Conservation (phyloP, 2,888 invertebrate genomes). For the Tenthredo livida region DNA sequence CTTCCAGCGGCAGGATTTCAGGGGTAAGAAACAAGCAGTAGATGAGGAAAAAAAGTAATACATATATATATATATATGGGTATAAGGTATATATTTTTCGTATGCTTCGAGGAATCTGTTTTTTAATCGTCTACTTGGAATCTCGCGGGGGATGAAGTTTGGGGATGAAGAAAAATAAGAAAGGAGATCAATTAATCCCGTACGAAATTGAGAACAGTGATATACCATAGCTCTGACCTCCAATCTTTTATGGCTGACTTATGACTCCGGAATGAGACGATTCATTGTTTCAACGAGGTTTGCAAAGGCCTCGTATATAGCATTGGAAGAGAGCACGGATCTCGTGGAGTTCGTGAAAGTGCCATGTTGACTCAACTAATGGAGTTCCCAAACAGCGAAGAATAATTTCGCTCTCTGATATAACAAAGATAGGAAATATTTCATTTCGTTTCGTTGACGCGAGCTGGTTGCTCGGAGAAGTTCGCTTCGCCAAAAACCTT, state of each 20-base stretch:
- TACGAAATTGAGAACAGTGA: slow-evolving; percentile 13
- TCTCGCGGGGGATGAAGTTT: background rate
- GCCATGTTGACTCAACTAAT: slow-evolving; percentile 51
- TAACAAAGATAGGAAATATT: slow-evolving; percentile 51
- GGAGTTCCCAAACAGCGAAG: slow-evolving; percentile 51
- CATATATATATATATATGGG: background rate
- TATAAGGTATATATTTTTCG: background rate
- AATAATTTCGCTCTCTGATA: slow-evolving; percentile 46
- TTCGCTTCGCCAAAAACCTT: slow-evolving; percentile 6
- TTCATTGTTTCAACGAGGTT: slow-evolving; percentile 45
- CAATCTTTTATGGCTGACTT: slow-evolving; percentile 42
- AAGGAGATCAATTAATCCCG: slow-evolving; percentile 33
- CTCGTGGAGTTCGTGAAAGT: slow-evolving; percentile 25
- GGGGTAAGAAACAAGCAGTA: slow-evolving; percentile 1
- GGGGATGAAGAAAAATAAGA: slow-evolving; percentile 5
- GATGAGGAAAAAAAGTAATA: background rate
- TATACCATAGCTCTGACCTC: slow-evolving; percentile 7
- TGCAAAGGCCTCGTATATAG: slow-evolving; percentile 7
- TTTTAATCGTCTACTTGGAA: background rate
- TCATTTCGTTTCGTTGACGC: slow-evolving; percentile 42
- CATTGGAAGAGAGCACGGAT: background rate
- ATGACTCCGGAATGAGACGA: slow-evolving; percentile 31
- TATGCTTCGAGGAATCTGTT: slow-evolving; percentile 3
- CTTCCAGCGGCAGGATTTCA: background rate
- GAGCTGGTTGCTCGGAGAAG: slow-evolving; percentile 24